A percentile compares a stretch with the other conserved stretches of the same genome.
These are phyloP conservation scores for Orthonychiurus folsomi DNA, from an alignment of 2,888 invertebrate genomes.

Conservation along the genomic window DNA sequence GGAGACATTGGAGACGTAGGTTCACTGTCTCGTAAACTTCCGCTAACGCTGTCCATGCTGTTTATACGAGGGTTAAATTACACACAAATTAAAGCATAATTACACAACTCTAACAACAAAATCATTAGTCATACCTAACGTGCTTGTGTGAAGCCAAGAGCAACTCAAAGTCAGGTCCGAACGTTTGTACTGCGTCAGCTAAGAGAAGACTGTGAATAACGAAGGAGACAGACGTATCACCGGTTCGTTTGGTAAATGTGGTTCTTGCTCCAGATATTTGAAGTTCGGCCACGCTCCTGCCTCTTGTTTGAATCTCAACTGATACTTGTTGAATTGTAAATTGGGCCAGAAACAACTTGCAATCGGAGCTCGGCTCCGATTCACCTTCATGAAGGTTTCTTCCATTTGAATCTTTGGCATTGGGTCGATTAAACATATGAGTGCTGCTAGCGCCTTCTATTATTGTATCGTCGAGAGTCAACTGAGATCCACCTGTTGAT, in stretches of 20 bases:
- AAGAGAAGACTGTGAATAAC: constrained; percentile 85
- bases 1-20: constrained; percentile 81
- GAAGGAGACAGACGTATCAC: constrained; percentile 66
- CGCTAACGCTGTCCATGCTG: constrained; percentile 88
- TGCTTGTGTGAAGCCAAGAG: constrained; percentile 90
- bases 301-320: constrained; percentile 65
- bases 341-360: constrained; percentile 43
- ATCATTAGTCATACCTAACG: constrained; percentile 58
- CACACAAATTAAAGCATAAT: background rate
- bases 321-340: constrained; percentile 46
- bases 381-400: background rate
- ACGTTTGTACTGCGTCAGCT: constrained; percentile 90
- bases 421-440: no score
- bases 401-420: background rate
- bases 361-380: background rate
- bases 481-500: constrained; percentile 28
- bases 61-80: no score
- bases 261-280: constrained; percentile 82
- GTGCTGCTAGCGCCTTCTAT: background rate
- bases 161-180: constrained; percentile 89
- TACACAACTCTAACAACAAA: background rate
- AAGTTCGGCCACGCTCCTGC: constrained; percentile 82
- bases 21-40: constrained; percentile 83
- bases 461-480: constrained; percentile 21
- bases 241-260: constrained; percentile 62